Conservation (phyloP, 2,888 invertebrate genomes). For the Caenorhabditis japonica region DNA sequence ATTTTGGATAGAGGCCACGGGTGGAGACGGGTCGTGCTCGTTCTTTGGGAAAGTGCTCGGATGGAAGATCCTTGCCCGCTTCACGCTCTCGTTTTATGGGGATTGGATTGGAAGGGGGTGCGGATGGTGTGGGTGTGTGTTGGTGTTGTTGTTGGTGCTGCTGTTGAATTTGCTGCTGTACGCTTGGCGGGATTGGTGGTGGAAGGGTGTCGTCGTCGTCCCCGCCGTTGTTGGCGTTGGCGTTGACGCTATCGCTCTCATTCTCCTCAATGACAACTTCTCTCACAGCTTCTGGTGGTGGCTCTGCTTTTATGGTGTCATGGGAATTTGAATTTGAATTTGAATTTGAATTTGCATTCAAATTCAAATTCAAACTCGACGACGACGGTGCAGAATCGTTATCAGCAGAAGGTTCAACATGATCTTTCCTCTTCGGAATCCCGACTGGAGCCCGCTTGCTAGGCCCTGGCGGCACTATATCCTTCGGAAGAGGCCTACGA, state of each 20-base stretch:
- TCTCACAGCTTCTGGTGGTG: background rate
- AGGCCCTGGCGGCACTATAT: constrained; percentile 37
- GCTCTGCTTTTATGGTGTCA: no score
- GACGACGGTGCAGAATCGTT: no score
- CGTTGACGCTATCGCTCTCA: no score
- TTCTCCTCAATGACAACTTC: background rate
- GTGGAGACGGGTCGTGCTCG: constrained; percentile 47
- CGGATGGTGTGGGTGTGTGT: background rate
- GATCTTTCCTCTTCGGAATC: background rate
- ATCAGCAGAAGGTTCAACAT: no score
- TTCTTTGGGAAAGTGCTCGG: constrained; percentile 53
- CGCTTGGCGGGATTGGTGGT: constrained; percentile 15
- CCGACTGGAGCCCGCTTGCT: constrained; percentile 6
- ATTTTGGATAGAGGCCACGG: constrained; percentile 34
- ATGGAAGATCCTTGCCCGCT: constrained; percentile 51
- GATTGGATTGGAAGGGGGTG: background rate
- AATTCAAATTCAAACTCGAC: no score
- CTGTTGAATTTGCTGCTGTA: constrained; percentile 7
- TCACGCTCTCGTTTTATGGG: constrained; percentile 29
- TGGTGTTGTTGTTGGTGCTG: constrained; percentile 4
- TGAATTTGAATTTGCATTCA: no score
- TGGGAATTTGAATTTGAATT: no score
- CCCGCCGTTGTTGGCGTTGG: no score
- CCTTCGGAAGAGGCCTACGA: constrained; percentile 43
- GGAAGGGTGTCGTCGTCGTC: background rate